phyloP scores from a whole-genome alignment of 92 coral and sea anemone species.

The Porites cylindrica region DNA sequence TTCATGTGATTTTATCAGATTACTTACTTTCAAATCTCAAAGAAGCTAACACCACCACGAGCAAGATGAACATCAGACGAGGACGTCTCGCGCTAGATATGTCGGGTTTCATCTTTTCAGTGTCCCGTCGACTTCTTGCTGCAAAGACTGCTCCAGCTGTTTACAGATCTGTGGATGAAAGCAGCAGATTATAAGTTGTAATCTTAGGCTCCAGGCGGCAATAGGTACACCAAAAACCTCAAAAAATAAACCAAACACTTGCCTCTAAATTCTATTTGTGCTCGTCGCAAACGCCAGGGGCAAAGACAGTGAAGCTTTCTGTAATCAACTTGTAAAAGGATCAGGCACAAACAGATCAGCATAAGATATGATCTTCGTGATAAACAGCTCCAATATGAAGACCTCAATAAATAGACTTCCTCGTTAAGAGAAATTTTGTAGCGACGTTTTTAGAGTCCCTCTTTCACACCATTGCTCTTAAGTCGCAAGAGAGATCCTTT shows the following conservation, averaged over 20 bases:
- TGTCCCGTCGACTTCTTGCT: not conserved
- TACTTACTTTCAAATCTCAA: slow-evolving; percentile 20
- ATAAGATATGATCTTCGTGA: not conserved
- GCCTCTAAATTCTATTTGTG: not conserved
- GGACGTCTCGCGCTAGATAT: not conserved
- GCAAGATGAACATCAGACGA: not conserved
- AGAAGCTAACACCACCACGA: not conserved
- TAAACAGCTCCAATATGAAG: not conserved
- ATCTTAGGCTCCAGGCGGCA: not conserved
- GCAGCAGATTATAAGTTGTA: not conserved
- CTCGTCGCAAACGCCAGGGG: not conserved
- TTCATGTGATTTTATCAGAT: not conserved
- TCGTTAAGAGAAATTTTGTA: not conserved
- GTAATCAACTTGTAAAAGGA: not conserved
- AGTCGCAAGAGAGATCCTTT: not conserved
- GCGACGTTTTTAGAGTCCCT: not conserved
- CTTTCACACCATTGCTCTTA: not conserved
- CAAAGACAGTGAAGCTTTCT: not conserved
- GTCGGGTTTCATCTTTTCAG: slow-evolving; percentile 17
- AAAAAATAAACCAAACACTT: not conserved
- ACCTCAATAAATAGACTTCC: not conserved
- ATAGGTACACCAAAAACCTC: not conserved
- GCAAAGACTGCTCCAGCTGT: slow-evolving; percentile 1
- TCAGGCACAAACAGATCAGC: not conserved
- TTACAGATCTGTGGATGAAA: not conserved